Percentiles rank a stretch among this genome's conserved stretches.
Conservation (phyloP, 2,113 vertebrate genomes). For the Gallinago media region DNA sequence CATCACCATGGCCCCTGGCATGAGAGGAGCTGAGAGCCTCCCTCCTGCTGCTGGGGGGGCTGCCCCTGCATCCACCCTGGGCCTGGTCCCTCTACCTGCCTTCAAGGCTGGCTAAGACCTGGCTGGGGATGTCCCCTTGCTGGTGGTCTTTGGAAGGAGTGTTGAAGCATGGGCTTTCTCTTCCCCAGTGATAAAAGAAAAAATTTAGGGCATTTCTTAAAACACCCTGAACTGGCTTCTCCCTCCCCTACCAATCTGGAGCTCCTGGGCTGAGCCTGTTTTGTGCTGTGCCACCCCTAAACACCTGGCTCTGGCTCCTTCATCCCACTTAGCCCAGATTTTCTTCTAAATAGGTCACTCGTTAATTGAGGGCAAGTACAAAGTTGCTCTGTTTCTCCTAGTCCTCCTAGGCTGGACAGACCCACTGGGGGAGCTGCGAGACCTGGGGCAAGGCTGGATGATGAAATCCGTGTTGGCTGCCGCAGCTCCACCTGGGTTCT, state of each 20-base stretch:
- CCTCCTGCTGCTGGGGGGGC: accelerated
- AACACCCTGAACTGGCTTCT: neutral
- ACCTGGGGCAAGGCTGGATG: neutral
- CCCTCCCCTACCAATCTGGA: neutral
- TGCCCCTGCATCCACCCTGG: neutral
- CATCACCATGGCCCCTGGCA: neutral
- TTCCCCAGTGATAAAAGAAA: neutral
- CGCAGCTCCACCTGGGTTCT: neutral
- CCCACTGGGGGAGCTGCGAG: neutral
- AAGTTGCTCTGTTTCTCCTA: conserved; percentile 38
- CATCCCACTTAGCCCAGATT: conserved; percentile 58
- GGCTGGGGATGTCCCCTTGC: neutral
- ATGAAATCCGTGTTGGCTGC: neutral
- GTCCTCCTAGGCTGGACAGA: neutral
- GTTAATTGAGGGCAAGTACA: conserved; percentile 35
- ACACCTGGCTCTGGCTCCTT: neutral
- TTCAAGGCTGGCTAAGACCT: neutral
- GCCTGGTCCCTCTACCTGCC: neutral
- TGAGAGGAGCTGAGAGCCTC: neutral
- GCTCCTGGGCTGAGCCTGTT: neutral
- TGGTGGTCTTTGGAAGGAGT: neutral
- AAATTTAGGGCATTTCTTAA: neutral
- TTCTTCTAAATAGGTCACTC: conserved; percentile 37
- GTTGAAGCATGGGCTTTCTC: neutral
- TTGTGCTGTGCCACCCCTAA: neutral